These are phyloP conservation scores for Gallinago media DNA, from an alignment of 2,113 vertebrate species.

Conservation along the genomic window DNA sequence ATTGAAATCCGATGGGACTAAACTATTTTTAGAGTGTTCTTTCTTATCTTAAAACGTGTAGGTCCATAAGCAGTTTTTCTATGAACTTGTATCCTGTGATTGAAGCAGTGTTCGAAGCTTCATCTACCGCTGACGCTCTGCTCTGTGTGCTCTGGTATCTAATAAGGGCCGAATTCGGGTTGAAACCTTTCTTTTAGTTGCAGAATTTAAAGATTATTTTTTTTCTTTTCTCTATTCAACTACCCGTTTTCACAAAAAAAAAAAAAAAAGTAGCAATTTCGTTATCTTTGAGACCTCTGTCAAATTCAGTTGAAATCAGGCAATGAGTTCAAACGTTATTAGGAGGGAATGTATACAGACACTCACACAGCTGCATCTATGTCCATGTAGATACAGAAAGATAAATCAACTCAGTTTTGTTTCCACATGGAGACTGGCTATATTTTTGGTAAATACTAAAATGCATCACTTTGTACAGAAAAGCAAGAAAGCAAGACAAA, in stretches of 20 bases:
- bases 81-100: not conserved
- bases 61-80: not conserved
- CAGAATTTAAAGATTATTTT: not conserved
- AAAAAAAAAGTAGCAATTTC: not conserved
- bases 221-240: not conserved
- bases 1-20: not conserved
- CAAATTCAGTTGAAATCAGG: constrained; percentile 47
- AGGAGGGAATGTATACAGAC: constrained; percentile 54
- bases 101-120: not conserved
- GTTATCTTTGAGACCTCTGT: constrained; percentile 50
- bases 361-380: constrained; percentile 44
- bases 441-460: not conserved
- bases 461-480: constrained; percentile 2
- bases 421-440: not conserved
- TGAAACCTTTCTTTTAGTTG: not conserved
- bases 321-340: constrained; percentile 52
- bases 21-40: not conserved
- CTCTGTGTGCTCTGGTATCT: not conserved
- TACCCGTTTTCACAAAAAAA: not conserved
- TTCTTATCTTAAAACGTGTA: not conserved
- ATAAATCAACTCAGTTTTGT: constrained; percentile 33
- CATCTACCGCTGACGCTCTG: not conserved
- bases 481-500: not conserved
- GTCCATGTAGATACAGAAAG: constrained; percentile 7
- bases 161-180: not conserved